Evolutionary conservation across 2,797 vertebrate species (phyloP).

Genomic region (Chelonia mydas): DNA sequence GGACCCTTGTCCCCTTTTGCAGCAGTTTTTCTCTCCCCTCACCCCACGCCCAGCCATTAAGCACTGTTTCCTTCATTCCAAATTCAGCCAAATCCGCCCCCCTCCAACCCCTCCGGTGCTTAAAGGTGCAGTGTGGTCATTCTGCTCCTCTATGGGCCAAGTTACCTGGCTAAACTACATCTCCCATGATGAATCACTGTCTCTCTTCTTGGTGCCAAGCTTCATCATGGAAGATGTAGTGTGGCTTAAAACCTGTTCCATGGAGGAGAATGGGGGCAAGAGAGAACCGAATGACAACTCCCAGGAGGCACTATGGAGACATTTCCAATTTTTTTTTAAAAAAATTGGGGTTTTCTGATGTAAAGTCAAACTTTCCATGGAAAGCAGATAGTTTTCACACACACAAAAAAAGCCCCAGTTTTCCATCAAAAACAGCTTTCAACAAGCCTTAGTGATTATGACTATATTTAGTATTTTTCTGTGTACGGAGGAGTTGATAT

Average conservation of each 20-base stretch:
- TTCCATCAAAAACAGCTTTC: background rate
- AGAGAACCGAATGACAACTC: background rate
- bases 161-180: background rate
- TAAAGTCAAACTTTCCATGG: slow-evolving; percentile 28
- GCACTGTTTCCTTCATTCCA: too few species aligned
- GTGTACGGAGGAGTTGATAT: slow-evolving; percentile 3
- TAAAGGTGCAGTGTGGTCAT: too few species aligned
- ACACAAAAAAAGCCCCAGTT: background rate
- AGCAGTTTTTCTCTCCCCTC: too few species aligned
- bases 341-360: background rate
- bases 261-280: fast-evolving
- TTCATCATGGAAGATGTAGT: background rate
- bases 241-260: background rate
- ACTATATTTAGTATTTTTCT: background rate
- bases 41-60: too few species aligned
- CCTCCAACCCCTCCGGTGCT: fast-evolving
- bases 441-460: background rate
- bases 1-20: too few species aligned
- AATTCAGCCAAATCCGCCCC: too few species aligned
- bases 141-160: background rate
- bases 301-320: background rate
- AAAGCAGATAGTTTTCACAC: background rate
- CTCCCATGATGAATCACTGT: background rate
- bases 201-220: background rate
- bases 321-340: background rate